Percentiles rank a stretch among this genome's conserved stretches.
Conservation (phyloP, 1,140 invertebrate species). For the Paracyclopina nana region DNA sequence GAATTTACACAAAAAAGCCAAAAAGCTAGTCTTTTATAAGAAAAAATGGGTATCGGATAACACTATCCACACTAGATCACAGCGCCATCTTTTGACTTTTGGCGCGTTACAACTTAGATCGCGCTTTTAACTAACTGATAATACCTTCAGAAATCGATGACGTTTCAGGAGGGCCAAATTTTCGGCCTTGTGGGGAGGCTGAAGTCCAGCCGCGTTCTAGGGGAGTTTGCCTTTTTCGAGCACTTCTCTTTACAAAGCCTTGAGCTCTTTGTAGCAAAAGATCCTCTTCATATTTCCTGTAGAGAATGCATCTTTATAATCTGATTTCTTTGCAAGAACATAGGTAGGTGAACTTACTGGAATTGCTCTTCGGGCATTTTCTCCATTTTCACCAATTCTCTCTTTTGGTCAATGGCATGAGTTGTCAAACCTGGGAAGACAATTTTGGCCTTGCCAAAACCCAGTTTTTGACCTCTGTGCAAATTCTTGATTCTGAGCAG, state of each 20-base stretch:
- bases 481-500: conserved; percentile 54
- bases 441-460: conserved; percentile 38
- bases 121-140: too few relatives aligned
- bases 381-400: too few relatives aligned
- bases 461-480: conserved; percentile 73
- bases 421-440: conserved; percentile 7
- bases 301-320: neutral
- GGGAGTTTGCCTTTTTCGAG: conserved; percentile 33
- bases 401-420: too few relatives aligned
- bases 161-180: conserved; percentile 62
- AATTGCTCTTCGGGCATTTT: too few relatives aligned
- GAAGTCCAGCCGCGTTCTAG: conserved; percentile 78
- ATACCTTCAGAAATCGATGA: conserved; percentile 37
- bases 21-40: too few relatives aligned
- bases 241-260: neutral
- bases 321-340: neutral
- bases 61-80: too few relatives aligned
- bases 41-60: too few relatives aligned
- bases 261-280: neutral
- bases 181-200: conserved; percentile 52
- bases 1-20: too few relatives aligned
- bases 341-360: neutral
- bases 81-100: too few relatives aligned
- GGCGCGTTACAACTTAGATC: too few relatives aligned
- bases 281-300: neutral